phyloP scores from a whole-genome alignment of 2,888 invertebrate species.

The Cactoblastis cactorum region DNA sequence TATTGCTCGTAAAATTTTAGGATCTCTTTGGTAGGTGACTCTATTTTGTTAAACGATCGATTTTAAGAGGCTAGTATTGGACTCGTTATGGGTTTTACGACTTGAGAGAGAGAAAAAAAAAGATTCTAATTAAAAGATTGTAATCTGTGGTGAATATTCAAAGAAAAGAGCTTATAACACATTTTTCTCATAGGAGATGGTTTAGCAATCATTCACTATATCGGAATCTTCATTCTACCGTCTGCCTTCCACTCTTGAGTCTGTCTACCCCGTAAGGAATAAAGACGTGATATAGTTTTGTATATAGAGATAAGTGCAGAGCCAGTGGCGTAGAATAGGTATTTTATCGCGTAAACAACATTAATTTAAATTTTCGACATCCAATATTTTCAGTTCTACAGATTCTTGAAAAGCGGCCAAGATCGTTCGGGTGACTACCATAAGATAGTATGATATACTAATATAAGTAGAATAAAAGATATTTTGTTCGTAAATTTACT shows the following conservation, averaged over 20 bases:
- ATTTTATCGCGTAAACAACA: conserved; percentile 13
- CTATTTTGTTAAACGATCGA: conserved; percentile 52
- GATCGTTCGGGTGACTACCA: conserved; percentile 5
- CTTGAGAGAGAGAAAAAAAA: conserved; percentile 31
- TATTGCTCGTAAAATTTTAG: conserved; percentile 74
- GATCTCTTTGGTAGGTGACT: conserved; percentile 52
- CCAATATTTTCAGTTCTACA: conserved; percentile 11
- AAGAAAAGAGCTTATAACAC: no score
- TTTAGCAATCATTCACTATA: no score
- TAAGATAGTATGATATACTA: no score
- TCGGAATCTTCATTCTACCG: no score
- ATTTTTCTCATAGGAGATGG: no score
- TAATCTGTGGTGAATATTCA: conserved; percentile 23
- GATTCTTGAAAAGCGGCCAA: conserved; percentile 12
- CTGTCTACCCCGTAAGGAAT: no score
- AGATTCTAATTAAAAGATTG: conserved; percentile 29
- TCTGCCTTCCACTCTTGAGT: no score
- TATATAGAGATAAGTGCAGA: no score
- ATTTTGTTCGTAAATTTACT: no score
- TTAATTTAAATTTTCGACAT: conserved; percentile 13
- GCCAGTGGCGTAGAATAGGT: neutral
- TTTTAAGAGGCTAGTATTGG: conserved; percentile 38
- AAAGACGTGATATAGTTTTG: no score
- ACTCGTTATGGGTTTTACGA: conserved; percentile 41
- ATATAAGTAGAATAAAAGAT: no score